Evolutionary conservation across 2,797 vertebrate genomes (phyloP).

Genomic region (Cuniculus paca): DNA sequence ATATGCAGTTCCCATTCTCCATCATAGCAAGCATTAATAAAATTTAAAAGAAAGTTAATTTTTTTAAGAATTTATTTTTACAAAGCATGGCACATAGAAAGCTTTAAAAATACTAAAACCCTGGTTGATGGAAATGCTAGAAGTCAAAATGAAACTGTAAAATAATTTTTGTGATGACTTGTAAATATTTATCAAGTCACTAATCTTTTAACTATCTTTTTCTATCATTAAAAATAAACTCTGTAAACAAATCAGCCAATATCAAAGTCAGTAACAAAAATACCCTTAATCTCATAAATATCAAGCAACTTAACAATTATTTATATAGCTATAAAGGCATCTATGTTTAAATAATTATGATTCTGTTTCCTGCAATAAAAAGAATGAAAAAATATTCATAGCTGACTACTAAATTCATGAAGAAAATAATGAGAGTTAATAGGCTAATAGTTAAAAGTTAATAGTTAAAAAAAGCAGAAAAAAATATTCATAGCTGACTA

Average conservation of each 20-base stretch:
- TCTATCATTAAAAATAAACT: not conserved
- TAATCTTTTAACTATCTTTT: conserved; percentile 20
- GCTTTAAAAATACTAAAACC: not conserved
- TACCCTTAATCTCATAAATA: not conserved
- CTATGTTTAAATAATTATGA: not conserved
- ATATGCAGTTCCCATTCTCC: not conserved
- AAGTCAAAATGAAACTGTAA: conserved; percentile 53
- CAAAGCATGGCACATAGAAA: not conserved
- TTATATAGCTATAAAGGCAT: not conserved
- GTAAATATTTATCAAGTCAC: conserved; percentile 20
- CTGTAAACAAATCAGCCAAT: not conserved
- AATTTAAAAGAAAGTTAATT: conserved; percentile 34
- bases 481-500: not conserved
- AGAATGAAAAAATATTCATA: not conserved
- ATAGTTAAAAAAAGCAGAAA: not conserved
- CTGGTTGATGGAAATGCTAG: not conserved
- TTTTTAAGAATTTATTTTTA: not conserved
- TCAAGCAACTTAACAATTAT: not conserved
- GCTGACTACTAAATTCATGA: not conserved
- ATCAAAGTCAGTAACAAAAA: not conserved
- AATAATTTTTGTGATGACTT: not conserved
- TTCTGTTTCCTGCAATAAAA: not conserved
- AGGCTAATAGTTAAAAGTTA: not conserved
- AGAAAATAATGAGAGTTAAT: not conserved
- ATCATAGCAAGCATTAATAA: not conserved